Conservation (phyloP, 2,888 invertebrate genomes). For the Fragum whitleyi region DNA sequence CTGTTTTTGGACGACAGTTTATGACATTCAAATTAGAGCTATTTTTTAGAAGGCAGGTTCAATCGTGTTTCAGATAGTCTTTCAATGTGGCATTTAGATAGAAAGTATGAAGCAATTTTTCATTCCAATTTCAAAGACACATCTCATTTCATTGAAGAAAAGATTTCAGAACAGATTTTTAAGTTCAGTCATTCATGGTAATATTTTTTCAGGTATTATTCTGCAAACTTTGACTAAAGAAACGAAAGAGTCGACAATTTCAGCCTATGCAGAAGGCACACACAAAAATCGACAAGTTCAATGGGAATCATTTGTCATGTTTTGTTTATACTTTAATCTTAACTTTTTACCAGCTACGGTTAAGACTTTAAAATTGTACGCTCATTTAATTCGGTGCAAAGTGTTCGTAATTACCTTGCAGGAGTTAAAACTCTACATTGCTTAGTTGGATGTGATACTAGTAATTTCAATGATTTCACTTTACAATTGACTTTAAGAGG, state of each 20-base stretch:
- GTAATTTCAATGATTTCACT: not conserved
- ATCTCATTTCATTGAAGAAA: not conserved
- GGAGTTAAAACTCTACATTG: not conserved
- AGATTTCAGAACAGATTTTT: not conserved
- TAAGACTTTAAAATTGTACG: not conserved
- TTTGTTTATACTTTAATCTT: not conserved
- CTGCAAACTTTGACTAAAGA: not conserved
- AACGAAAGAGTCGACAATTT: not conserved
- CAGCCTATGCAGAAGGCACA: not conserved
- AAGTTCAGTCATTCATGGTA: not conserved
- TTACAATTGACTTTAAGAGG: not conserved
- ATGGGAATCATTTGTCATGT: slow-evolving; percentile 5
- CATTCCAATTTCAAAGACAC: not conserved
- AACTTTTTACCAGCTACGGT: not conserved
- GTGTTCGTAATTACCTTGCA: not conserved
- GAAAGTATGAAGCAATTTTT: no score
- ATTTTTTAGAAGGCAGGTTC: not conserved
- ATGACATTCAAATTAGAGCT: no score
- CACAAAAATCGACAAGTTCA: not conserved
- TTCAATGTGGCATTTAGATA: slow-evolving; percentile 7
- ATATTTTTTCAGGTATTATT: not conserved
- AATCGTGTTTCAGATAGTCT: not conserved
- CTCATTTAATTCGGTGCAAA: not conserved
- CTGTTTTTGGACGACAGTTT: no score
- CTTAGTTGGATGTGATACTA: not conserved